Base-by-base conservation (phyloP, 2,113 vertebrate species). In the Channa maculata region DNA sequence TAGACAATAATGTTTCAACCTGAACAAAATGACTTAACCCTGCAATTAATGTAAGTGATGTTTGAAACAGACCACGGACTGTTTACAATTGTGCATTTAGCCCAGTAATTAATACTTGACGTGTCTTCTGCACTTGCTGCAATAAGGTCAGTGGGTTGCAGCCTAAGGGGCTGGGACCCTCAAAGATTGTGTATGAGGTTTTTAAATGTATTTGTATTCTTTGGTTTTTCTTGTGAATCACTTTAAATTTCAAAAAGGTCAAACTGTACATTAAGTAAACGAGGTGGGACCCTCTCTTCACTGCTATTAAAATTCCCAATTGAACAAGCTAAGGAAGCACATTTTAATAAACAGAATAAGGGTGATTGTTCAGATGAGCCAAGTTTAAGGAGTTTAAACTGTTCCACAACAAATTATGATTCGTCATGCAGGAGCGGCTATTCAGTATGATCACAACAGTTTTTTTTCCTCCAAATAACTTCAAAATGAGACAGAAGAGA, bases 381-480 rank as follows among this genome's bases (percentile, higher is more conserved):
- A 24, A 24, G 24, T 24, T 24, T 24, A 24, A 24, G 24, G 24
- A 24, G 24, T 24, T 24, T 24, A 24, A 24, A 24, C 24, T 24
- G 60, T 67, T 75, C 24, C n/a, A 67, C 71, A 63, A 38, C 63
- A 63, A 59, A 59, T 41, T 34, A 14, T 46, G 51, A 75, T 87
- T 72, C 68, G 75, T 80, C 75, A 82, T 49, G 46, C 48, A 75
- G 75, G 57, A 68, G 33, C 33, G 55, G 63, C 58, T 45, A 59
- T 61, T 68, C 61, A 65, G 60, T 36, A 53, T 82, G 57, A 79
- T 75, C 73, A 51, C 65, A 84, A 84, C 65, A 38, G 36, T 55
- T 73, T 79, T 73, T 73, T 79, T 24, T 24, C 24, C 24, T 24
- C 75, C 46, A 63, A 12, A 38, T 12, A 54, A 70, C 66, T 80